These are phyloP conservation scores for Henicopernis longicauda DNA, from an alignment of 2,113 vertebrate species.

Conservation along the genomic window DNA sequence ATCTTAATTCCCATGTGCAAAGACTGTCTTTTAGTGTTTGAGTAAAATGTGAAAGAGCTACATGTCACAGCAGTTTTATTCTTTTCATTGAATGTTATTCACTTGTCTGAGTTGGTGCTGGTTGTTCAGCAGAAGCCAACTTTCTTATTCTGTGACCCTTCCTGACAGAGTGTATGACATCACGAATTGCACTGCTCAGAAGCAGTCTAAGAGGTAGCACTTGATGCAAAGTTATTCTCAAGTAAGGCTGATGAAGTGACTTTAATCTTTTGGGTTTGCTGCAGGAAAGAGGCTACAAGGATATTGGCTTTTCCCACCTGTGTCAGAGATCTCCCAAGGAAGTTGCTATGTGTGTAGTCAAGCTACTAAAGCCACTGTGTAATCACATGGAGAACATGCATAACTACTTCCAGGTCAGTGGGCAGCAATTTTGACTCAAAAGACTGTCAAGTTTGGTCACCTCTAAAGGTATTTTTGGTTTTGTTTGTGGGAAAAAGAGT, in stretches of 20 bases:
- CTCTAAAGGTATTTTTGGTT: neutral
- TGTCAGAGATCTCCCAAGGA: slow-evolving; percentile 83
- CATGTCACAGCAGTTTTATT: neutral
- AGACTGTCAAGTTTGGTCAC: neutral
- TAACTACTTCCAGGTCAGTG: slow-evolving; percentile 91
- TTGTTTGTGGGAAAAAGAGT: neutral
- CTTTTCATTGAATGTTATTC: neutral
- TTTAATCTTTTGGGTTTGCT: slow-evolving; percentile 32
- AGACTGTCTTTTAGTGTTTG: neutral
- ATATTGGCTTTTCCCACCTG: slow-evolving; percentile 88
- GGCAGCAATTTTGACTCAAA: neutral
- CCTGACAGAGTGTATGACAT: neutral
- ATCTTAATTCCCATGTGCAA: neutral
- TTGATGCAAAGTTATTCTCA: neutral
- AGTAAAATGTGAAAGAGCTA: neutral
- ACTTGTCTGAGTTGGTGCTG: neutral
- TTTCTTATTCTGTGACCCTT: neutral
- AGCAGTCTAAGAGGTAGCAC: neutral
- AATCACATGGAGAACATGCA: slow-evolving; percentile 94
- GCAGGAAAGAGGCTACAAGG: slow-evolving; percentile 79
- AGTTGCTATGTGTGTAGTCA: slow-evolving; percentile 70
- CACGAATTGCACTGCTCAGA: neutral
- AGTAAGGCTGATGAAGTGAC: neutral
- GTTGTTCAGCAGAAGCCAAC: neutral
- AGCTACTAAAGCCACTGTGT: slow-evolving; percentile 86